Percentiles rank a stretch among this genome's conserved stretches.
phyloP scores from a whole-genome alignment of 2,113 vertebrate species.

The Eclectus roratus region DNA sequence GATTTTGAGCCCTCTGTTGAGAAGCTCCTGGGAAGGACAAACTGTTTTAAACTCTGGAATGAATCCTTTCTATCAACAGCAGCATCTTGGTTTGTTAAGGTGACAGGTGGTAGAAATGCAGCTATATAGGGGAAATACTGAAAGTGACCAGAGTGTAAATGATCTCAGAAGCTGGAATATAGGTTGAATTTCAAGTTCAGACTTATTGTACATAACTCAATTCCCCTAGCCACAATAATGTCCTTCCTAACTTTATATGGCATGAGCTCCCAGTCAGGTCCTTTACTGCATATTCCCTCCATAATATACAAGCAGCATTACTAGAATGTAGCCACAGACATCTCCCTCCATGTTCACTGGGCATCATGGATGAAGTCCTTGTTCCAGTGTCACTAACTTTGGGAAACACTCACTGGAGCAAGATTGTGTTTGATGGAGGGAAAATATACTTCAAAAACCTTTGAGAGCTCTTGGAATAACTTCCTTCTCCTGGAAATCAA shows the following conservation, averaged over 20 bases:
- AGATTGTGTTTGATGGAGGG: not conserved
- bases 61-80: not conserved
- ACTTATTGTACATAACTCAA: not conserved
- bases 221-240: not conserved
- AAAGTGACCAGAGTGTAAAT: not conserved
- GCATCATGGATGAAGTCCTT: not conserved
- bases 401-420: not conserved
- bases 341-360: accelerated
- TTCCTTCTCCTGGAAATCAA: not conserved
- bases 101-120: not conserved
- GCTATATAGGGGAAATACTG: not conserved
- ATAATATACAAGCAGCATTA: not conserved
- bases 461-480: not conserved
- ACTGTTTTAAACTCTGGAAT: not conserved
- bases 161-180: not conserved
- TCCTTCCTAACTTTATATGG: not conserved
- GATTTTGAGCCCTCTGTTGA: not conserved
- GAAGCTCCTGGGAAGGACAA: not conserved
- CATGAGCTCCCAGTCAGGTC: not conserved
- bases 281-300: not conserved
- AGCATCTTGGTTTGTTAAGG: not conserved
- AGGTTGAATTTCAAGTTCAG: not conserved
- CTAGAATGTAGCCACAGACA: not conserved
- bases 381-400: not conserved
- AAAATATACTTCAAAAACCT: not conserved